Percentiles rank a stretch among this genome's conserved stretches.
These are phyloP conservation scores for Melolontha melolontha DNA, from an alignment of 2,888 invertebrate genomes.

Conservation along the genomic window DNA sequence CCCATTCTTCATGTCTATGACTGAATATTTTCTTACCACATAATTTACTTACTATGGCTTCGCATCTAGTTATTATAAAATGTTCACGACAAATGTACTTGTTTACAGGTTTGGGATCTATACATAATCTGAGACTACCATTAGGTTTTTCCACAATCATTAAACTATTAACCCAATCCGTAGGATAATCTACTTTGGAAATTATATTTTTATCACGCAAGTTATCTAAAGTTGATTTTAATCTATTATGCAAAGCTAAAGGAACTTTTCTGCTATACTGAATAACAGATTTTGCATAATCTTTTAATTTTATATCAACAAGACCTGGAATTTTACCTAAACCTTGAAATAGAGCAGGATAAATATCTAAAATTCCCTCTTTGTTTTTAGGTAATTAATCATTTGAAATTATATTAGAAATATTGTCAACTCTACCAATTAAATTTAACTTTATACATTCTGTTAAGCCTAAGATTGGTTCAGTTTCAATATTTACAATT, in stretches of 20 bases:
- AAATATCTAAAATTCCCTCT: too few species aligned
- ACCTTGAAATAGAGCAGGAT: too few species aligned
- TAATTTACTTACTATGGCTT: conserved; percentile 8
- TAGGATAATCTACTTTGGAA: conserved; percentile 19
- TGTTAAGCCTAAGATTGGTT: too few species aligned
- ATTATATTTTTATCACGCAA: conserved; percentile 33
- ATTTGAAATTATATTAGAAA: too few species aligned
- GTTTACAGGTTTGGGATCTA: conserved; percentile 48
- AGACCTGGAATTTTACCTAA: too few species aligned
- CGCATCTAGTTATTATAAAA: not conserved
- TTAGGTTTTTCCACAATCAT: conserved; percentile 26
- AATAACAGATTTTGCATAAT: too few species aligned
- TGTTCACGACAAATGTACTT: conserved; percentile 37
- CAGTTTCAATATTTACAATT: too few species aligned
- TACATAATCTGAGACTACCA: conserved; percentile 35
- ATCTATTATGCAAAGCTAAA: not conserved
- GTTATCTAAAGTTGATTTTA: conserved; percentile 30
- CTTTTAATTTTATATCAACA: too few species aligned
- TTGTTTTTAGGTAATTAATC: too few species aligned
- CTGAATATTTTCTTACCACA: conserved; percentile 2
- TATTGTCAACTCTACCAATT: too few species aligned
- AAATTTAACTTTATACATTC: too few species aligned
- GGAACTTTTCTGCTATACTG: too few species aligned
- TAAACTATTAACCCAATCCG: conserved; percentile 28
- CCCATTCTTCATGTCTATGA: not conserved